These are phyloP conservation scores for Stictocephala bisonia DNA, from an alignment of 2,888 invertebrate species.

Conservation along the genomic window DNA sequence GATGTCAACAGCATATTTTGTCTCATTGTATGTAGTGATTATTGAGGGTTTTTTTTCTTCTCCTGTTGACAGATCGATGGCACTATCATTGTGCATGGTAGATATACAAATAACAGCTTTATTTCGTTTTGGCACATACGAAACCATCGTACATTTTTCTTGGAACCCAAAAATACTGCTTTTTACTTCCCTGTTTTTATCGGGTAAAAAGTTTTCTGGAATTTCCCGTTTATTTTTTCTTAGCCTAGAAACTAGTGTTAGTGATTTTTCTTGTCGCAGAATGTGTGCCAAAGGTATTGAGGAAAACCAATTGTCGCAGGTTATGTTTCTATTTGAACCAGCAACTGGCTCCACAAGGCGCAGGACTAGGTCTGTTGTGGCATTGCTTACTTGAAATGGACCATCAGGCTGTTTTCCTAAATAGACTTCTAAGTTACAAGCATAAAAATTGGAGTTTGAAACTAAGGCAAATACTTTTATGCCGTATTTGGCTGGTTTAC, in stretches of 20 bases:
- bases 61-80: not conserved
- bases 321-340: not conserved
- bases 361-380: not conserved
- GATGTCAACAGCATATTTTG: not conserved
- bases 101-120: not conserved
- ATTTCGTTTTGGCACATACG: not conserved
- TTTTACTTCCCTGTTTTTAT: not conserved
- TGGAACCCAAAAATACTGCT: not conserved
- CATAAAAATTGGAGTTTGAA: not conserved
- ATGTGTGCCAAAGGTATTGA: not conserved
- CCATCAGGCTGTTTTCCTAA: not conserved
- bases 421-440: not conserved
- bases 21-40: not conserved
- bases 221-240: not conserved
- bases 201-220: not conserved
- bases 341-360: not conserved
- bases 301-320: not conserved
- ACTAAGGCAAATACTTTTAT: not conserved
- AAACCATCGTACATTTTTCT: not conserved
- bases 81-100: not conserved
- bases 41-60: not conserved
- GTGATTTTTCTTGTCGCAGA: not conserved
- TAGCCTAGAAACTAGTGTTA: not conserved
- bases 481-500: slow-evolving; percentile 21
- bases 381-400: not conserved